A percentile compares a stretch with the other conserved stretches of the same genome.
Evolutionary conservation across 2,888 invertebrate species (phyloP).

Genomic region (Leptothorax acervorum): DNA sequence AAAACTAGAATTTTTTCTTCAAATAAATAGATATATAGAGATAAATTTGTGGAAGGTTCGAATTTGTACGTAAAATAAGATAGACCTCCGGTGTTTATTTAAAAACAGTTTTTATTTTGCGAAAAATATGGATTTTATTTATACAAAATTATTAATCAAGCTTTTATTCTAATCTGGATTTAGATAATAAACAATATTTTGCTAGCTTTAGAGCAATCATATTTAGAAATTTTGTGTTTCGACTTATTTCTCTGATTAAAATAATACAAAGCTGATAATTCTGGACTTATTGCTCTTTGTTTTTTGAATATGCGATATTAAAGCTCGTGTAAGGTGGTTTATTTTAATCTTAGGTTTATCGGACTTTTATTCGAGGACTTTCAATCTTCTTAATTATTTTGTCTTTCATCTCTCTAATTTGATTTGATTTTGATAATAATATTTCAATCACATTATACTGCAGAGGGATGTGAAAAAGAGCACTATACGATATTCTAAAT

Average conservation of each 20-base stretch:
- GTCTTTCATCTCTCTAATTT: not conserved
- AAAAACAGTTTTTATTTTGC: constrained; percentile 11
- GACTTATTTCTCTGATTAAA: not conserved
- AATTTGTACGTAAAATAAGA: not conserved
- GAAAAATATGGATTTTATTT: not conserved
- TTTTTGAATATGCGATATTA: not conserved
- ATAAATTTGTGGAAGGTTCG: not conserved
- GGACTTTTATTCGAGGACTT: not conserved
- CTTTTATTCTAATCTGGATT: constrained; percentile 2
- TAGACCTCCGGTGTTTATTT: not conserved
- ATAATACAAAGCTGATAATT: not conserved
- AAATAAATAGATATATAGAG: not conserved
- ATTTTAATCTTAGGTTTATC: not conserved
- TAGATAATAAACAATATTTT: not conserved
- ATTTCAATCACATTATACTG: too few relatives aligned
- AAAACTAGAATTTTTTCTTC: not conserved
- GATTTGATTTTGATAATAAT: not conserved
- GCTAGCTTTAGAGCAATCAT: not conserved
- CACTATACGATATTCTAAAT: not conserved
- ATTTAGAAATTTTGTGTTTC: not conserved
- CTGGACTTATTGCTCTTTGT: not conserved
- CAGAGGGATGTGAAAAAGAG: not conserved
- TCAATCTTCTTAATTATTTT: not conserved
- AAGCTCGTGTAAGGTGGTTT: not conserved
- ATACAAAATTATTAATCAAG: not conserved